A percentile compares a stretch with the other conserved stretches of the same genome.
phyloP scores from a whole-genome alignment of 2,797 vertebrate genomes.

The Chrysocyon brachyurus region DNA sequence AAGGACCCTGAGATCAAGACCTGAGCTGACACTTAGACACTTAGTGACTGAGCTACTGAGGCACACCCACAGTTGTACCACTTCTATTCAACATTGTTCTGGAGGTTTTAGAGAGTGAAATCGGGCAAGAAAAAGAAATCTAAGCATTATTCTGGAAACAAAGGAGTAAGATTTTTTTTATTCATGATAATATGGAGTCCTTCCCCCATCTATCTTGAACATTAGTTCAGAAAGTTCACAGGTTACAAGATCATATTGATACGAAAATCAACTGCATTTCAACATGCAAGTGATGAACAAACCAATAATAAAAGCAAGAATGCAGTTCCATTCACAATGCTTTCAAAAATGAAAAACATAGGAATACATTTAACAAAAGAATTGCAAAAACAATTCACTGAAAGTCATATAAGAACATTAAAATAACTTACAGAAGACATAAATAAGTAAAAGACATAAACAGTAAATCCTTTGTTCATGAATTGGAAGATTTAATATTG shows the following conservation, averaged over 20 bases:
- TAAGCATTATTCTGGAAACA: background rate
- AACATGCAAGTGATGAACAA: background rate
- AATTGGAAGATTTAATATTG: background rate
- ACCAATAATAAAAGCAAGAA: background rate
- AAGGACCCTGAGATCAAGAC: too few species aligned
- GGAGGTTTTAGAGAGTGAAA: background rate
- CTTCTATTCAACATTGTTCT: background rate
- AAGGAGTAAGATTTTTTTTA: background rate
- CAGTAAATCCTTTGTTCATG: background rate
- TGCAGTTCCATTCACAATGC: background rate
- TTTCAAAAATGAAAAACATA: background rate
- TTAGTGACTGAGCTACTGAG: too few species aligned
- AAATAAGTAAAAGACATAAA: background rate
- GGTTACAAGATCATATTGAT: background rate
- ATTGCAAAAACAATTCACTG: background rate
- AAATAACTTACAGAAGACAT: background rate
- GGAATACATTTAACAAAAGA: background rate
- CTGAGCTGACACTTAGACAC: too few species aligned
- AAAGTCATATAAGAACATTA: background rate
- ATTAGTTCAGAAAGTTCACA: background rate
- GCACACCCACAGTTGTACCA: background rate
- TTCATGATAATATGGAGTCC: background rate
- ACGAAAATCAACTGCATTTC: background rate
- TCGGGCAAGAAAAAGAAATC: background rate
- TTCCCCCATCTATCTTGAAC: background rate